These are phyloP conservation scores for Cydia pomonella DNA, from an alignment of 1,140 invertebrate species.

Conservation along the genomic window DNA sequence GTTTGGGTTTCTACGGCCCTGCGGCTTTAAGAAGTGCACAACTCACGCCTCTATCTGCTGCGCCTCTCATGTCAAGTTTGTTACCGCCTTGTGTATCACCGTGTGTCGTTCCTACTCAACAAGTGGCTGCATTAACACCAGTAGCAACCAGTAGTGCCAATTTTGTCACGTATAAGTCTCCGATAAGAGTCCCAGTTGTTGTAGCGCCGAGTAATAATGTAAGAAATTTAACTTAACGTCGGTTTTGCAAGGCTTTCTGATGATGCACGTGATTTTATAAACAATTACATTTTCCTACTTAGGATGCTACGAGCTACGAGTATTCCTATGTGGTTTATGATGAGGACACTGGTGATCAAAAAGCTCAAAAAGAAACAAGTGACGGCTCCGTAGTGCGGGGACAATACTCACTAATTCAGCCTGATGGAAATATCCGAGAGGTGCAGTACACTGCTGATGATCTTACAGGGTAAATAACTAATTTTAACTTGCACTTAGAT, in stretches of 20 bases:
- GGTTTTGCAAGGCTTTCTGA: not conserved
- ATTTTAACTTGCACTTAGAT: conserved; percentile 23
- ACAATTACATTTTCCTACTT: conserved; percentile 19
- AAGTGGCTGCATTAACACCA: conserved; percentile 47
- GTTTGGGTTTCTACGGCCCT: conserved; percentile 51
- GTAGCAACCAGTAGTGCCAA: conserved; percentile 53
- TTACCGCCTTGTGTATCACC: conserved; percentile 61
- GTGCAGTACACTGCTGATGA: conserved; percentile 88
- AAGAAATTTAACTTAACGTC: conserved; percentile 40
- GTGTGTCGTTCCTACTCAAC: conserved; percentile 57
- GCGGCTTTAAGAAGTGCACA: conserved; percentile 43
- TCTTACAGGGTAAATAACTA: conserved; percentile 80
- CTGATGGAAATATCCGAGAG: conserved; percentile 85
- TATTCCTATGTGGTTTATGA: conserved; percentile 79
- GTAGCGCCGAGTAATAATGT: conserved; percentile 57
- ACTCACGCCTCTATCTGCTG: conserved; percentile 50
- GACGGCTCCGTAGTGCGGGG: conserved; percentile 83
- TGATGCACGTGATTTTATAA: too few relatives aligned
- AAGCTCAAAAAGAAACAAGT: conserved; percentile 82
- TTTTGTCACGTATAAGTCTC: conserved; percentile 56
- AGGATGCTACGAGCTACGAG: conserved; percentile 62
- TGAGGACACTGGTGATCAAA: conserved; percentile 82
- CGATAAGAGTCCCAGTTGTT: conserved; percentile 58
- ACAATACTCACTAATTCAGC: conserved; percentile 82
- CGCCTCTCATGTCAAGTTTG: conserved; percentile 49